Evolutionary conservation across 2,888 invertebrate species (phyloP).

Genomic region (Dryocosmus kuriphilus): DNA sequence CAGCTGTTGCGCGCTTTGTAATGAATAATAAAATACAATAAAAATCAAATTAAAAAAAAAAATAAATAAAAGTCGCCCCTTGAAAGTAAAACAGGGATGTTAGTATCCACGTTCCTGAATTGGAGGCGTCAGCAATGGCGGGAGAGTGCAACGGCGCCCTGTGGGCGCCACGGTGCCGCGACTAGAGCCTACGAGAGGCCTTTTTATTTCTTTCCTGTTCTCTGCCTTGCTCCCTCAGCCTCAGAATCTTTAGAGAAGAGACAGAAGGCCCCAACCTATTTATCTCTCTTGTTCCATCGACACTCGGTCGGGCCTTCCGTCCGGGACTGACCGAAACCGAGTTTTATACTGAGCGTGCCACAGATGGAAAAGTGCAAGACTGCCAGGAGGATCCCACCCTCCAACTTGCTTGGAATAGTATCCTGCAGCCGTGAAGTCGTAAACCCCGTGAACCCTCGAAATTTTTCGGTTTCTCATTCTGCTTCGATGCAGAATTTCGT

Average conservation of each 20-base stretch:
- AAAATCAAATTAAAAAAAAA: neutral
- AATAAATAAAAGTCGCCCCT: slow-evolving; percentile 43
- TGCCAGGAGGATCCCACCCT: slow-evolving; percentile 25
- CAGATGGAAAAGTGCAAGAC: slow-evolving; percentile 59
- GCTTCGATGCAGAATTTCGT: neutral
- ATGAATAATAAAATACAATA: neutral
- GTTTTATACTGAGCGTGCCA: slow-evolving; percentile 55
- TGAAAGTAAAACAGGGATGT: slow-evolving; percentile 53
- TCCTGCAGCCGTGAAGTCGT: slow-evolving; percentile 28
- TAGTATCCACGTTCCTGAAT: slow-evolving; percentile 50
- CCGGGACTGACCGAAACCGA: slow-evolving; percentile 35
- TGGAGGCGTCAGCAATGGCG: slow-evolving; percentile 57
- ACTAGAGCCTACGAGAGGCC: slow-evolving; percentile 47
- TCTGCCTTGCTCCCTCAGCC: slow-evolving; percentile 21
- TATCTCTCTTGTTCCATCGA: slow-evolving; percentile 24
- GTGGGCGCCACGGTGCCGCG: slow-evolving; percentile 60
- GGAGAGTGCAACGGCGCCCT: slow-evolving; percentile 59
- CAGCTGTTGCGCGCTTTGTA: too few relatives aligned
- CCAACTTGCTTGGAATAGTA: slow-evolving; percentile 57
- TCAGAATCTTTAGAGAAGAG: neutral
- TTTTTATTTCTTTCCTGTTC: slow-evolving; percentile 40
- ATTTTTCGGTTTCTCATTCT: neutral
- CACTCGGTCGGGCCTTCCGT: slow-evolving; percentile 23
- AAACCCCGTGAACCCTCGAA: neutral
- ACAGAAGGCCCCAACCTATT: slow-evolving; percentile 21